A percentile compares a stretch with the other conserved stretches of the same genome.
These are phyloP conservation scores for Agrenia bidenticulata DNA, from an alignment of 2,888 invertebrate genomes.

Conservation along the genomic window DNA sequence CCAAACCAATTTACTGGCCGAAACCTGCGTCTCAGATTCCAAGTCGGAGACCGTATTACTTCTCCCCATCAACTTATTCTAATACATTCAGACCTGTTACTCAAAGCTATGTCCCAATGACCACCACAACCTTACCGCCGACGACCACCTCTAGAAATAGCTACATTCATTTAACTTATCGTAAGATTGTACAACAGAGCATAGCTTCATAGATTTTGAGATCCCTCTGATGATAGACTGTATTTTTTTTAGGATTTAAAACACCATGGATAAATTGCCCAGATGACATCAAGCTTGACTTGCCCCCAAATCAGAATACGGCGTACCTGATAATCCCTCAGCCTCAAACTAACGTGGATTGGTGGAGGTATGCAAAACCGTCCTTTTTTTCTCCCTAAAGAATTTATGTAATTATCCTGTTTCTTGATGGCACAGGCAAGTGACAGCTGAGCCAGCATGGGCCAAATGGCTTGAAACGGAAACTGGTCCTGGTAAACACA, in stretches of 20 bases:
- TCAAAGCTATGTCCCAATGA: slow-evolving; percentile 16
- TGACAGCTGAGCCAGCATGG: slow-evolving; percentile 60
- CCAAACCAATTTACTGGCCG: slow-evolving; percentile 22
- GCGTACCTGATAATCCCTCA: slow-evolving; percentile 60
- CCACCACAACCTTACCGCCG: slow-evolving; percentile 23
- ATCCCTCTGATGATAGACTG: neutral
- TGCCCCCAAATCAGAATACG: slow-evolving; percentile 58
- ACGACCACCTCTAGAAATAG: slow-evolving; percentile 41
- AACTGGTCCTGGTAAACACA: slow-evolving; percentile 59
- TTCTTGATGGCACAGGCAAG: slow-evolving; percentile 56
- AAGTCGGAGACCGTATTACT: slow-evolving; percentile 14
- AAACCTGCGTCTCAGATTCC: slow-evolving; percentile 11
- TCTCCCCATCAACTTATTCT: slow-evolving; percentile 15
- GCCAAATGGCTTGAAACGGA: slow-evolving; percentile 60
- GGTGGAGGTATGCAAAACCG: slow-evolving; percentile 54
- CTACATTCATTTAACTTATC: slow-evolving; percentile 52
- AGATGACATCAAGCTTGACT: slow-evolving; percentile 58
- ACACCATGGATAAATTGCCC: slow-evolving; percentile 62
- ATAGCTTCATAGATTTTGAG: neutral
- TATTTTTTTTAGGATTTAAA: slow-evolving; percentile 57
- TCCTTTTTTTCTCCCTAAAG: neutral
- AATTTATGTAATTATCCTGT: slow-evolving; percentile 2
- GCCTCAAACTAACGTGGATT: slow-evolving; percentile 62
- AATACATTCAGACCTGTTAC: slow-evolving; percentile 9
- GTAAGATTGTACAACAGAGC: slow-evolving; percentile 24